phyloP scores from a whole-genome alignment of 2,797 vertebrate genomes.

The Amblyopsis hoosieri region DNA sequence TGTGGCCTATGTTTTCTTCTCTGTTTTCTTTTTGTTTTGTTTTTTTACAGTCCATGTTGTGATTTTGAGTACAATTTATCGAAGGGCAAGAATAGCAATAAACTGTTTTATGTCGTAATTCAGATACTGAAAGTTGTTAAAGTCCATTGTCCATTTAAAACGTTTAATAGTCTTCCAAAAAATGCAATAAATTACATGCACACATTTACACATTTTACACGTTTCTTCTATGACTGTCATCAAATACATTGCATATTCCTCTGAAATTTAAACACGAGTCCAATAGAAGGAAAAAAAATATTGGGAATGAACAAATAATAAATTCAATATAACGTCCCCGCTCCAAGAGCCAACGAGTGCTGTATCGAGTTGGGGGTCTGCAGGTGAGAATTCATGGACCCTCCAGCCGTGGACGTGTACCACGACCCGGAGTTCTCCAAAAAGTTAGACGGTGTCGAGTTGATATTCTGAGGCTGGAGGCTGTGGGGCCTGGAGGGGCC shows the following conservation, averaged over 20 bases:
- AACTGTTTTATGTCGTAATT: constrained; percentile 85
- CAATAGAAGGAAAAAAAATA: constrained; percentile 75
- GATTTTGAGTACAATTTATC: constrained; percentile 45
- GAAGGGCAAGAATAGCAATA: constrained; percentile 48
- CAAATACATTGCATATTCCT: constrained; percentile 92
- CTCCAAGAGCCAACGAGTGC: constrained; percentile 93
- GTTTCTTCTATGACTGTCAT: constrained; percentile 85
- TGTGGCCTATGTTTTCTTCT: constrained; percentile 12
- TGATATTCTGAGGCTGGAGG: constrained; percentile 89
- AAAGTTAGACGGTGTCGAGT: constrained; percentile 89
- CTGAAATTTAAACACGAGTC: constrained; percentile 90
- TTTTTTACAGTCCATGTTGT: constrained; percentile 32
- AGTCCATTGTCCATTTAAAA: constrained; percentile 90
- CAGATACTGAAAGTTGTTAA: constrained; percentile 89
- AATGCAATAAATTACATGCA: constrained; percentile 99
- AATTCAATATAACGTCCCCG: constrained; percentile 97
- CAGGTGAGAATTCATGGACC: constrained; percentile 88
- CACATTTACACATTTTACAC: constrained; percentile 96
- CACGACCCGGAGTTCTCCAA: constrained; percentile 93
- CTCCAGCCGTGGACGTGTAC: constrained; percentile 83
- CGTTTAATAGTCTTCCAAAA: constrained; percentile 88
- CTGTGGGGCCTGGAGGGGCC: constrained; percentile 90
- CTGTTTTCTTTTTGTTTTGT: background rate
- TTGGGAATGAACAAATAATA: constrained; percentile 55
- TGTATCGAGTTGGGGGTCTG: constrained; percentile 92